Evolutionary conservation across 2,888 invertebrate genomes (phyloP).

Genomic region (Watsonalla cultraria): DNA sequence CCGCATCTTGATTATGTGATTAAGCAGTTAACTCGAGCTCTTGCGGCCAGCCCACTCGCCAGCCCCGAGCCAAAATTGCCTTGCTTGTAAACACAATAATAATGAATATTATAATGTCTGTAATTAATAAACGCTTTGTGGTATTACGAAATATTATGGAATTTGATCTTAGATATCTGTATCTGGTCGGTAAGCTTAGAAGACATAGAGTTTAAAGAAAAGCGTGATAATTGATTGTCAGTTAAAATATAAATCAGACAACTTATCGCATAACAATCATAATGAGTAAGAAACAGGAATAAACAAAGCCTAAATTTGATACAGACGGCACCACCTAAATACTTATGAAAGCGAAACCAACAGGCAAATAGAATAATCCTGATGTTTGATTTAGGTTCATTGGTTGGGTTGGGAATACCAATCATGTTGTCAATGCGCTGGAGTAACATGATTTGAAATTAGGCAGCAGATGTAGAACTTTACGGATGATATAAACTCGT

Average conservation of each 20-base stretch:
- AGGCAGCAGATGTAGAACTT: slow-evolving; percentile 8
- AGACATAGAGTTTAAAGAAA: no score
- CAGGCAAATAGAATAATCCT: background rate
- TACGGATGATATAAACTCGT: slow-evolving; percentile 33
- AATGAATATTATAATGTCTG: slow-evolving; percentile 21
- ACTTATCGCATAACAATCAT: no score
- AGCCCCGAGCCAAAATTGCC: slow-evolving; percentile 16
- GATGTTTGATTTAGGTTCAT: no score
- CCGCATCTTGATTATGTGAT: slow-evolving; percentile 61
- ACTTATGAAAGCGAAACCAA: no score
- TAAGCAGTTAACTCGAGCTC: slow-evolving; percentile 45
- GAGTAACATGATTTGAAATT: background rate
- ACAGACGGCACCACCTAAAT: no score
- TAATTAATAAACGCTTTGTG: slow-evolving; percentile 20
- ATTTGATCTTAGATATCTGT: background rate
- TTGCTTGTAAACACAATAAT: slow-evolving; percentile 18
- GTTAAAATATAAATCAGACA: no score
- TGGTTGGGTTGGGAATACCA: background rate
- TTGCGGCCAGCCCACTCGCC: slow-evolving; percentile 17
- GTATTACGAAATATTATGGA: slow-evolving; percentile 8
- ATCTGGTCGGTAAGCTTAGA: background rate
- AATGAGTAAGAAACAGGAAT: no score
- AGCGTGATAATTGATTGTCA: no score
- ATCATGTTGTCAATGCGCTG: background rate
- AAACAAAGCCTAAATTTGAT: no score